These are phyloP conservation scores for Amphimallon solstitiale DNA, from an alignment of 2,888 invertebrate genomes.

Conservation along the genomic window DNA sequence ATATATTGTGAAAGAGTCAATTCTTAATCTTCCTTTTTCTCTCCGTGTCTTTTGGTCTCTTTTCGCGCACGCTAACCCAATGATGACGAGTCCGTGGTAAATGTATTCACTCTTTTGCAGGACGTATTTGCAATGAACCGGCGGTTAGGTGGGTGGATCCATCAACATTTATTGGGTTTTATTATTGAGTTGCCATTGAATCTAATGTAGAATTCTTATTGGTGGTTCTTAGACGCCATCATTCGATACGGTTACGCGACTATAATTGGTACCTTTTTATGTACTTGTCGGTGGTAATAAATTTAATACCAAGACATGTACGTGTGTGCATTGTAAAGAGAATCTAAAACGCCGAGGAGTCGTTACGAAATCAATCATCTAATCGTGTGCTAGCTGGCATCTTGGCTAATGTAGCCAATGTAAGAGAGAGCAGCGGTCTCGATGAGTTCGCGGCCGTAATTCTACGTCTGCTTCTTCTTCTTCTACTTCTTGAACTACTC, in stretches of 20 bases:
- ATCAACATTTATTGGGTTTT: constrained; percentile 46
- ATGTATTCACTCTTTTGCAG: constrained; percentile 42
- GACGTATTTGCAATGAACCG: constrained; percentile 47
- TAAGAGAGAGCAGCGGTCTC: constrained; percentile 5
- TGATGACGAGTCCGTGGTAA: constrained; percentile 40
- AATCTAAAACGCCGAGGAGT: constrained; percentile 31
- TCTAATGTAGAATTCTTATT: constrained; percentile 49
- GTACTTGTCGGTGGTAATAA: constrained; percentile 39
- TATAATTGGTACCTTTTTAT: constrained; percentile 42
- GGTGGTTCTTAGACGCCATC: constrained; percentile 48
- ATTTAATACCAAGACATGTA: constrained; percentile 36
- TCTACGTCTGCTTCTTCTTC: neutral
- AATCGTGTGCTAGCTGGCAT: constrained; percentile 27
- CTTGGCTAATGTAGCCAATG: constrained; percentile 28
- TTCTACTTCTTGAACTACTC: constrained; percentile 10
- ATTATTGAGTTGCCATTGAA: constrained; percentile 48
- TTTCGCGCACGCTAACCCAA: constrained; percentile 28
- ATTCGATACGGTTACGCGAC: constrained; percentile 39
- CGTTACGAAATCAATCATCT: constrained; percentile 42
- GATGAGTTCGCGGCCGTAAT: neutral
- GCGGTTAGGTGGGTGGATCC: constrained; percentile 47
- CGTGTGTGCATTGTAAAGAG: constrained; percentile 36
- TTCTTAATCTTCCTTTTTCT: constrained; percentile 23
- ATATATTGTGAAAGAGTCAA: constrained; percentile 37
- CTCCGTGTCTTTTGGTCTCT: constrained; percentile 14